These are phyloP conservation scores for Smittia sp. DNA, from an alignment of 2,888 invertebrate species.

Conservation along the genomic window DNA sequence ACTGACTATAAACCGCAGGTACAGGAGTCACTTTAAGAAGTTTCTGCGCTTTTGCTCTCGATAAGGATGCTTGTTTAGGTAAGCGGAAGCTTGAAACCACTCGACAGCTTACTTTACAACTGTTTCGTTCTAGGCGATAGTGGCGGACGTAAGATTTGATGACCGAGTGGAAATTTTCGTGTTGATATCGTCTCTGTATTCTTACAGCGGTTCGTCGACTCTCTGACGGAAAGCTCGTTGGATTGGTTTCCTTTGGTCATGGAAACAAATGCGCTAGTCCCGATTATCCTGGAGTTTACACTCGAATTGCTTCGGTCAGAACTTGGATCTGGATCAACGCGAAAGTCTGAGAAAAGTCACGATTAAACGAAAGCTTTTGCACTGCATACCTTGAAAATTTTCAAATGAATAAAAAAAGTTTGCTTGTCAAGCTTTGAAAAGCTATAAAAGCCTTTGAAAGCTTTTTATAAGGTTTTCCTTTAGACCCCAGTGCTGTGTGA, in stretches of 20 bases:
- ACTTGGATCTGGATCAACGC: not conserved
- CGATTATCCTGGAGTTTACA: slow-evolving; percentile 41
- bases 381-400: no score
- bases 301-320: not conserved
- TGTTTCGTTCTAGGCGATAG: not conserved
- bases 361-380: no score
- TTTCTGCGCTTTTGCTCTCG: slow-evolving; percentile 37
- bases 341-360: not conserved
- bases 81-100: not conserved
- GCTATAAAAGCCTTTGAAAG: no score
- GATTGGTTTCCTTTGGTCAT: slow-evolving; percentile 36
- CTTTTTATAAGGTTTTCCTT: no score
- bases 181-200: no score
- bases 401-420: no score
- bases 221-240: slow-evolving; percentile 17
- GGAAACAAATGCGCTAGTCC: slow-evolving; percentile 30
- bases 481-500: no score
- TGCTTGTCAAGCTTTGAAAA: no score
- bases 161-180: no score
- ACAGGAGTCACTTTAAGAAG: not conserved
- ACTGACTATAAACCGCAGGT: no score
- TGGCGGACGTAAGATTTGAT: not conserved
- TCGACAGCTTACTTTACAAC: not conserved
- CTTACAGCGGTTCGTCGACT: slow-evolving; percentile 5
- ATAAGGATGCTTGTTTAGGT: slow-evolving; percentile 20